These are phyloP conservation scores for Drosophila takahashii DNA, from an alignment of 1,140 invertebrate species.

Conservation along the genomic window DNA sequence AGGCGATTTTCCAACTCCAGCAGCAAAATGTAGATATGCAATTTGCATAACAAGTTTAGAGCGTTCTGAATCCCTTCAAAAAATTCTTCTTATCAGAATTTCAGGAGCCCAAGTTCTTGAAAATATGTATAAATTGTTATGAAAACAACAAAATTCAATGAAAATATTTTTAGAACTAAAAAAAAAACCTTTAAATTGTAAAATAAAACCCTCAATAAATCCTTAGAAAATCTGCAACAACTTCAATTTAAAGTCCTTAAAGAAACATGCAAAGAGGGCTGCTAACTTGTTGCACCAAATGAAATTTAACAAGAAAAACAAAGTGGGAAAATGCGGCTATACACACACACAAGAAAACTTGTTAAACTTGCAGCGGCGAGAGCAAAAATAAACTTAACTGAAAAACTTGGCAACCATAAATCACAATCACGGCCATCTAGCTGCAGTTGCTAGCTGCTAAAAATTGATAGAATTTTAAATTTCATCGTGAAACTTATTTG, in stretches of 20 bases:
- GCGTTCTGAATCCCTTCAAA: too few relatives aligned
- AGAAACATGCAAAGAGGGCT: neutral
- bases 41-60: neutral
- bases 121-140: too few relatives aligned
- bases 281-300: constrained; percentile 25
- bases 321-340: neutral
- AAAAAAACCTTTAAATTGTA: too few relatives aligned
- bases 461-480: constrained; percentile 67
- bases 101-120: too few relatives aligned
- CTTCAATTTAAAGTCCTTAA: neutral
- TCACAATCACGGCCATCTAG: constrained; percentile 33
- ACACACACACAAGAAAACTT: neutral
- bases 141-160: too few relatives aligned
- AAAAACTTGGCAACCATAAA: constrained; percentile 40
- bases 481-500: constrained; percentile 59
- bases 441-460: constrained; percentile 34
- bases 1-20: neutral
- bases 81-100: too few relatives aligned
- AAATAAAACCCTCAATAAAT: neutral
- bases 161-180: too few relatives aligned
- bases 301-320: constrained; percentile 1
- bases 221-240: neutral
- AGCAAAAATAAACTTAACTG: constrained; percentile 17
- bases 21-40: neutral
- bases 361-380: constrained; percentile 20